Percentiles rank a stretch among this genome's conserved stretches.
Conservation (phyloP, 2,113 vertebrate species). For the Polypterus bichir region DNA sequence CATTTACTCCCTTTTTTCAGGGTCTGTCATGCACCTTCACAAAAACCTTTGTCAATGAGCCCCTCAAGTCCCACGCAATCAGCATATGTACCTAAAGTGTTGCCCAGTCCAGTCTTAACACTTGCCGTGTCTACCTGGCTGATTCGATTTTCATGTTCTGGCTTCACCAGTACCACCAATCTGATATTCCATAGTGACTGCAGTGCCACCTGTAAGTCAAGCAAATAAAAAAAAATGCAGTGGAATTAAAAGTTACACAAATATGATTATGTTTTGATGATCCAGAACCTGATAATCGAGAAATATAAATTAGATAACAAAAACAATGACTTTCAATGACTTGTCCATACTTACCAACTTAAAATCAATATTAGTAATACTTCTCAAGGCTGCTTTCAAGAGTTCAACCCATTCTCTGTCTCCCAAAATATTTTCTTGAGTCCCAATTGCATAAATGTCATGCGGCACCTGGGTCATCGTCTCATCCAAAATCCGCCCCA, state of each 20-base stretch:
- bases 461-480: slow-evolving; percentile 50
- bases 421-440: slow-evolving; percentile 74
- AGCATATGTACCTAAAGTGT: slow-evolving; percentile 54
- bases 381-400: slow-evolving; percentile 51
- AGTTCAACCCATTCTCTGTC: slow-evolving; percentile 77
- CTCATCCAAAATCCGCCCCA: slow-evolving; percentile 59
- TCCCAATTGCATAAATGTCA: slow-evolving; percentile 70
- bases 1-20: too few relatives aligned
- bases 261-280: background rate
- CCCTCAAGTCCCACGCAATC: too few relatives aligned
- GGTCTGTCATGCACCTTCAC: too few relatives aligned
- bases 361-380: slow-evolving; percentile 57
- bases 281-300: background rate
- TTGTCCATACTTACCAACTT: slow-evolving; percentile 48
- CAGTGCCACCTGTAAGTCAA: slow-evolving; percentile 58
- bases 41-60: too few relatives aligned
- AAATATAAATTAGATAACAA: background rate
- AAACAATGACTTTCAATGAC: background rate
- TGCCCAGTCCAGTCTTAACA: slow-evolving; percentile 72
- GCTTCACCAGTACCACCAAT: slow-evolving; percentile 67
- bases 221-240: slow-evolving; percentile 3
- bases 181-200: slow-evolving; percentile 78
- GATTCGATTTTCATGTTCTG: slow-evolving; percentile 57
- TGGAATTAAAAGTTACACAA: background rate
- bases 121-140: slow-evolving; percentile 64